These are phyloP conservation scores for Spea hammondii DNA, from an alignment of 2,797 vertebrate genomes.

Conservation along the genomic window DNA sequence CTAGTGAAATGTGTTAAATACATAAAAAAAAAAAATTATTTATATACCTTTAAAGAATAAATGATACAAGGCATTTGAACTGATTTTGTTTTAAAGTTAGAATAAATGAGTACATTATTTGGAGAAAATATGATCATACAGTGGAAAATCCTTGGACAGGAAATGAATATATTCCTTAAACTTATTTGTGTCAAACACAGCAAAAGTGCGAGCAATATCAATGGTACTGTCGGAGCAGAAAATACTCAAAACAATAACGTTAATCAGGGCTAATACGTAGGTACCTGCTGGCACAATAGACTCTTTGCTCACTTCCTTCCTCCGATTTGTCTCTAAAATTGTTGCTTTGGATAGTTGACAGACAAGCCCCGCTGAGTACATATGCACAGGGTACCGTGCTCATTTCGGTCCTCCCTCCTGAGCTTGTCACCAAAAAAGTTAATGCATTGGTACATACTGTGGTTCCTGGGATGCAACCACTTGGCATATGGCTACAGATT, in stretches of 20 bases:
- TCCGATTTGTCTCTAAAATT: background rate
- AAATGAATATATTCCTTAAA: background rate
- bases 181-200: background rate
- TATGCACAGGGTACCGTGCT: background rate
- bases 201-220: background rate
- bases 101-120: too few relatives aligned
- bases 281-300: background rate
- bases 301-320: background rate
- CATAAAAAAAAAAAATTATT: too few relatives aligned
- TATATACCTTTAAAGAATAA: too few relatives aligned
- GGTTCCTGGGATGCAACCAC: slow-evolving; percentile 19
- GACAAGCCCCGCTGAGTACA: background rate
- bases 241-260: too few relatives aligned
- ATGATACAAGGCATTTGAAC: too few relatives aligned
- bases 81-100: too few relatives aligned
- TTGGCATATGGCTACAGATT: slow-evolving; percentile 47
- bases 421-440: slow-evolving; percentile 4
- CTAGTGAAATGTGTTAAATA: too few relatives aligned
- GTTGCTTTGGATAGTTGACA: background rate
- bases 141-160: background rate
- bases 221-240: too few relatives aligned
- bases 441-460: slow-evolving; percentile 25
- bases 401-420: slow-evolving; percentile 14
- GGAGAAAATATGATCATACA: too few relatives aligned
- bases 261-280: background rate